Conservation (phyloP, 2,797 vertebrate genomes). For the Rallus crepitans region DNA sequence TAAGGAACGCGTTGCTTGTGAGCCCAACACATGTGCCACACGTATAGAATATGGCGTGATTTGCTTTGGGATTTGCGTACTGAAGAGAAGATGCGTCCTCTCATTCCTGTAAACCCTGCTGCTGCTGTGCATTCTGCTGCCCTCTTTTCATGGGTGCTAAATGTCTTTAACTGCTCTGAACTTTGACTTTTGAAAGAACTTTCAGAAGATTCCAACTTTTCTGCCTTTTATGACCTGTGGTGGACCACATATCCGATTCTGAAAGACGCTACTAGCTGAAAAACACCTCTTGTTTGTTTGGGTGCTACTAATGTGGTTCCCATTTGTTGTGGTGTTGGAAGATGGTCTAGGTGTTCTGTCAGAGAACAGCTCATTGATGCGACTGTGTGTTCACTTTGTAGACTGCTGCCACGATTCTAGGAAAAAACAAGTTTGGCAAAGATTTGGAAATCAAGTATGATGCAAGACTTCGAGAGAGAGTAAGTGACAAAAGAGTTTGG, state of each 20-base stretch:
- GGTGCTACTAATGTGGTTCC: background rate
- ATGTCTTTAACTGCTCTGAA: background rate
- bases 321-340: background rate
- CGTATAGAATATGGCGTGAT: background rate
- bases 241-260: background rate
- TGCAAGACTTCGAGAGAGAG: constrained; percentile 89
- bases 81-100: background rate
- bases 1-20: background rate
- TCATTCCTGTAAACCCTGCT: background rate
- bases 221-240: background rate
- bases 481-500: constrained; percentile 68
- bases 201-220: background rate
- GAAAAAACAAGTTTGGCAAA: constrained; percentile 82
- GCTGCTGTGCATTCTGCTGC: background rate
- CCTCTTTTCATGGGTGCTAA: background rate
- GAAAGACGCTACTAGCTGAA: background rate
- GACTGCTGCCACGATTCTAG: constrained; percentile 88
- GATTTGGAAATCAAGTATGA: constrained; percentile 81
- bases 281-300: background rate
- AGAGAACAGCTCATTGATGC: background rate
- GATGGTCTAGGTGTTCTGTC: background rate
- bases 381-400: constrained; percentile 67
- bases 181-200: background rate
- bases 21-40: background rate
- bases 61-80: background rate